Base-by-base conservation (phyloP, 2,888 invertebrate species). In the Dilophus febrilis region DNA sequence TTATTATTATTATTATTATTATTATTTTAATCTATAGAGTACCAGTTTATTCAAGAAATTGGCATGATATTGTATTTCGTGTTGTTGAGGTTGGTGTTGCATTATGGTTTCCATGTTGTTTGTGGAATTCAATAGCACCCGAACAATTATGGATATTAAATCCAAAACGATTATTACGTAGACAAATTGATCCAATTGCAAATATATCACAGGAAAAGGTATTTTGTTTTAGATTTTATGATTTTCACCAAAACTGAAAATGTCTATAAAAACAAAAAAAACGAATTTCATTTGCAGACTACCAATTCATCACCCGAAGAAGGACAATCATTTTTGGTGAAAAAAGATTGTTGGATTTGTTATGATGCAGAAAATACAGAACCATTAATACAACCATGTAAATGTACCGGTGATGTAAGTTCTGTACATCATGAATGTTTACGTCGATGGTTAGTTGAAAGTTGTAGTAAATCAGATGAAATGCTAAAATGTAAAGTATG, bases 81-180 rank as follows among this genome's bases (percentile, higher is more conserved):
- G 70, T 87, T 40, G 85, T 83, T 36, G 92, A 92, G 70, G 83
- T 91, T 51, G 91, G 90, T 8, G 88, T 90, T 43, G 86, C 86
- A 50, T 65, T 92, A 54, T 92, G 91, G 91, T 92, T 91, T 64
- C 90, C 91, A 27, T 91, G 91, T 60, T 90, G 90, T 39, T 69
- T 92, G 48, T 92, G 92, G 92, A 92, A 92, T 67, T 90, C 86
- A 49, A 87, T 88, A 75, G 83, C 84, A 59, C 91, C 91, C 37
- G 87, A 88, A 59, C 79, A 87, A 60, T 67, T 92, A 46, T 92
- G 91, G 92, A 81, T 91, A 50, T 66, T 92, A 48, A 92, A 92
- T 68, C 91, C 91, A 30, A 76, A 85, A 50, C 81, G 84, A 55
- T 70, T 92, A 53, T 68, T 92, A 37, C 77, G 82, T 42, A 64